These are phyloP conservation scores for Sitta carolinensis DNA, from an alignment of 2,797 vertebrate genomes.

Conservation along the genomic window DNA sequence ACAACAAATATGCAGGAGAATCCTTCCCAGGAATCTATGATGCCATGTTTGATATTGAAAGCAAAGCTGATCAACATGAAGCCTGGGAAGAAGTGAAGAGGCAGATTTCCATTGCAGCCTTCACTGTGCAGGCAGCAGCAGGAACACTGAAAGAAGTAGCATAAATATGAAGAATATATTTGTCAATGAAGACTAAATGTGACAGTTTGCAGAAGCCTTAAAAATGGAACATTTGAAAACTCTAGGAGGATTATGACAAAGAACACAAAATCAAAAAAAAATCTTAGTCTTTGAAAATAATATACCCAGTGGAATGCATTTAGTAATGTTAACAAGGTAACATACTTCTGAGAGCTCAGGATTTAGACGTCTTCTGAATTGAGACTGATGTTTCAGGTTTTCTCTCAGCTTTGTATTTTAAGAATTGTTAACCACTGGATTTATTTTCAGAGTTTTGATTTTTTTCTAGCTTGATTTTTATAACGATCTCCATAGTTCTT, in stretches of 20 bases:
- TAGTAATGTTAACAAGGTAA: neutral
- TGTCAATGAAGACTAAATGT: neutral
- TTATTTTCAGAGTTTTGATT: neutral
- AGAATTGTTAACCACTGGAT: neutral
- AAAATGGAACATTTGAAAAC: neutral
- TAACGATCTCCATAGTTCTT: neutral
- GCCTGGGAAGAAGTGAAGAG: conserved; percentile 90
- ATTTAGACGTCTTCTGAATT: neutral
- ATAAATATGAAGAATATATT: neutral
- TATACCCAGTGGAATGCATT: neutral
- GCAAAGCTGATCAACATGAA: conserved; percentile 69
- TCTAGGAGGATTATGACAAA: neutral
- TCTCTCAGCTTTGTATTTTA: neutral
- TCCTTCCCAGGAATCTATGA: conserved; percentile 97
- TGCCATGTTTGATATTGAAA: conserved; percentile 88
- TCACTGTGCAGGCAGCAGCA: conserved; percentile 89
- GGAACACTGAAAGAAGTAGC: conserved; percentile 78
- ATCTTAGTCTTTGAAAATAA: neutral
- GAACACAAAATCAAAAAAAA: neutral
- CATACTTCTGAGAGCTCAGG: neutral
- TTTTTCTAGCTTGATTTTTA: neutral
- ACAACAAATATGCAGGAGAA: conserved; percentile 94
- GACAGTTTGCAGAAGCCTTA: neutral
- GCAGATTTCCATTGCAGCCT: conserved; percentile 91
- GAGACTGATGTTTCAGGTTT: neutral